Conservation (phyloP, 2,113 vertebrate species). For the Sceloporus undulatus region DNA sequence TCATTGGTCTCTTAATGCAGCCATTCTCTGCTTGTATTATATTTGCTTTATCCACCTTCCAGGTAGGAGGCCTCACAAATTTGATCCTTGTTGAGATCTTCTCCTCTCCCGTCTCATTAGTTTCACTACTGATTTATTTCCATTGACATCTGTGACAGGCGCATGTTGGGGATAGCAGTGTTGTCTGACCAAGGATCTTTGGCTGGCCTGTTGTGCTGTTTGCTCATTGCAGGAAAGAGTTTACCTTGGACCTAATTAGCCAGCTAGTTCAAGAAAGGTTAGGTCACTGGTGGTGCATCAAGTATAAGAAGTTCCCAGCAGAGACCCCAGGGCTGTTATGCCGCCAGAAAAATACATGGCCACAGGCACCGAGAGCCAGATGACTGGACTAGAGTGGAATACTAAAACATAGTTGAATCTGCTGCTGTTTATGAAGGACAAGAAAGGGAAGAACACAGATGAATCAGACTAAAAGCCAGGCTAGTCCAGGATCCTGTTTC, state of each 20-base stretch:
- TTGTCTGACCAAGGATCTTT: neutral
- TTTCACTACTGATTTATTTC: slow-evolving; percentile 20
- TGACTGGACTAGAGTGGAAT: neutral
- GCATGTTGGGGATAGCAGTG: neutral
- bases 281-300: neutral
- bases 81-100: neutral
- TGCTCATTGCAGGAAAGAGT: neutral
- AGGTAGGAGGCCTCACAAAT: neutral
- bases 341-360: slow-evolving; percentile 6
- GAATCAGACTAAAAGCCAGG: too few relatives aligned
- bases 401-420: neutral
- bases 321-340: slow-evolving; percentile 13
- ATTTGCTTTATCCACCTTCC: slow-evolving; percentile 6
- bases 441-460: neutral
- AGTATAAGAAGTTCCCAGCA: neutral
- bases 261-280: slow-evolving; percentile 12
- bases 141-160: slow-evolving; percentile 13
- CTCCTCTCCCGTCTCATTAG: neutral
- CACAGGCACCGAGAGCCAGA: neutral
- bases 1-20: neutral
- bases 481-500: too few relatives aligned
- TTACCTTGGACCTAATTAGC: slow-evolving; percentile 11
- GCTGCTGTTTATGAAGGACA: neutral
- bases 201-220: slow-evolving; percentile 2
- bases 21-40: neutral